A percentile compares a stretch with the other conserved stretches of the same genome.
phyloP scores from a whole-genome alignment of 2,888 invertebrate species.

The Cremastinae sp. region DNA sequence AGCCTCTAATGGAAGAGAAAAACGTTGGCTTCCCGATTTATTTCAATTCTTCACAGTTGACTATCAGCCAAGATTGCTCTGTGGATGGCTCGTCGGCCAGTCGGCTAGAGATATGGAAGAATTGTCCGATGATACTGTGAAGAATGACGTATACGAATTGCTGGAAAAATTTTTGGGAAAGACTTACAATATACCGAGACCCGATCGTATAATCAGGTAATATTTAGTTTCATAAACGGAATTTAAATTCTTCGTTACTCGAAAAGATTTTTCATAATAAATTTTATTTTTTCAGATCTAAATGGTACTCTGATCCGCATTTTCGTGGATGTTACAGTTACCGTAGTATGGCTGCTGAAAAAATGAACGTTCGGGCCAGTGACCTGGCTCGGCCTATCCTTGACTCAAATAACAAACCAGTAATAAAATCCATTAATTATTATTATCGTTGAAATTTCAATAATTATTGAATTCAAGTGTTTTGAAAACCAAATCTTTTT shows the following conservation, averaged over 20 bases:
- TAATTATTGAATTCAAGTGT: neutral
- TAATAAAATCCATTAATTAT: constrained; percentile 58
- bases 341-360: constrained; percentile 82
- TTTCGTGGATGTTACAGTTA: constrained; percentile 88
- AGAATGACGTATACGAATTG: constrained; percentile 81
- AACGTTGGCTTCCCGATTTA: constrained; percentile 85
- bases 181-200: constrained; percentile 81
- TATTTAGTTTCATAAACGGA: constrained; percentile 6
- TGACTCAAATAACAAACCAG: constrained; percentile 78
- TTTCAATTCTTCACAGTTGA: constrained; percentile 86
- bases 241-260: constrained; percentile 29
- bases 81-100: constrained; percentile 87
- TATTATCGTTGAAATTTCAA: neutral
- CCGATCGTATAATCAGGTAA: constrained; percentile 82
- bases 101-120: constrained; percentile 84
- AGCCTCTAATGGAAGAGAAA: constrained; percentile 71
- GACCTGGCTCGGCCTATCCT: constrained; percentile 83
- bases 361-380: constrained; percentile 80
- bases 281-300: constrained; percentile 82
- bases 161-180: constrained; percentile 82
- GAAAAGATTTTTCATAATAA: constrained; percentile 9
- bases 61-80: constrained; percentile 84
- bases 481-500: constrained; percentile 20
- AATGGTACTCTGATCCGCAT: constrained; percentile 86
- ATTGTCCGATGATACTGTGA: constrained; percentile 82